phyloP scores from a whole-genome alignment of 2,888 invertebrate species.

The Ormia ochracea region DNA sequence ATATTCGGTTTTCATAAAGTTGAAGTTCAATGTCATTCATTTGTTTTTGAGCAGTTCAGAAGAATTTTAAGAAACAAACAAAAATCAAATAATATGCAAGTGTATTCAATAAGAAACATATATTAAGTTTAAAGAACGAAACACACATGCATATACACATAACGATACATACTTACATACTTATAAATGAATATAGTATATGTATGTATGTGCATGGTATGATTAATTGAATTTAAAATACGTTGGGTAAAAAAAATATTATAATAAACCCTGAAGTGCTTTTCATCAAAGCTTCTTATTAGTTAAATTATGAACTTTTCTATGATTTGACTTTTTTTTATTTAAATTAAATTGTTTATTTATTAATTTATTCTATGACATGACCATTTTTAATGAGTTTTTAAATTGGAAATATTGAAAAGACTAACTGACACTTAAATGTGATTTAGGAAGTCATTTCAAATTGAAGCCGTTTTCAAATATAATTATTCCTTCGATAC shows the following conservation, averaged over 20 bases:
- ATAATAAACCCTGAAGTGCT: constrained; percentile 33
- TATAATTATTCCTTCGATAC: not conserved
- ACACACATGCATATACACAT: not conserved
- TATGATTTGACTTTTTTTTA: not conserved
- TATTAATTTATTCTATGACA: constrained; percentile 8
- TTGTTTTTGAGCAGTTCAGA: constrained; percentile 4
- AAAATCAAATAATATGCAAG: not conserved
- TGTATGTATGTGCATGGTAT: not conserved
- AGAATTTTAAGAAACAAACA: not conserved
- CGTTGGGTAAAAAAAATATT: not conserved
- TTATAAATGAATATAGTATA: no score
- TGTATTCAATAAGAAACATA: not conserved
- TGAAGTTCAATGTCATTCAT: constrained; percentile 47
- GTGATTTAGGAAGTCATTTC: not conserved
- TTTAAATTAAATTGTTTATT: not conserved
- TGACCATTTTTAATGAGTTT: not conserved
- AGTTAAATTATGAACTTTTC: not conserved
- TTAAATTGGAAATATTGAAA: not conserved
- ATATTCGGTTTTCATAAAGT: constrained; percentile 2
- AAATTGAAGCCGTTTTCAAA: not conserved
- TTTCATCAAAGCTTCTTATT: constrained; percentile 5
- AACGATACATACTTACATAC: no score
- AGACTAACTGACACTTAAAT: not conserved
- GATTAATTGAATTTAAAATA: not conserved
- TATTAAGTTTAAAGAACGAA: constrained; percentile 19